Conservation (phyloP, 2,888 invertebrate species). For the Pecten maximus region DNA sequence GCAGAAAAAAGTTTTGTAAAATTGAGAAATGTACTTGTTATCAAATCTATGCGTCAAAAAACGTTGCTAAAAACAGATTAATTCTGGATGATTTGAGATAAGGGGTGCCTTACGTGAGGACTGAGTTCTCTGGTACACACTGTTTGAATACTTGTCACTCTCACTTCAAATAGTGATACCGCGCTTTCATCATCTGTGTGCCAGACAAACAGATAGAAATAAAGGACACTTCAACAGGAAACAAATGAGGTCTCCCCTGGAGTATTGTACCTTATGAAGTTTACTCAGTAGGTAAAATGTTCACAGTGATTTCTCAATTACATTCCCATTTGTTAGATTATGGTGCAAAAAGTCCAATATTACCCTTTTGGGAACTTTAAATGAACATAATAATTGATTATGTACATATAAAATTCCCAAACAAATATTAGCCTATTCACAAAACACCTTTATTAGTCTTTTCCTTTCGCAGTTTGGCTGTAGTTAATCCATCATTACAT, state of each 20-base stretch:
- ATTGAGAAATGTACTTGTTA: background rate
- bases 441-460: conserved; percentile 33
- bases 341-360: background rate
- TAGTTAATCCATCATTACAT: conserved; percentile 5
- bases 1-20: background rate
- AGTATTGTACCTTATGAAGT: conserved; percentile 8
- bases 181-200: conserved; percentile 1
- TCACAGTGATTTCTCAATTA: conserved; percentile 32
- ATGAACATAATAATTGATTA: conserved; percentile 31
- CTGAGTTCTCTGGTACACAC: background rate
- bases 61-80: conserved; percentile 31
- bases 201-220: conserved; percentile 18
- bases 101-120: background rate
- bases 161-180: conserved; percentile 14
- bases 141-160: conserved; percentile 13
- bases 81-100: background rate
- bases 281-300: conserved; percentile 33
- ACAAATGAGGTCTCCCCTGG: conserved; percentile 10
- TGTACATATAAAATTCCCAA: conserved; percentile 31
- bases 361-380: conserved; percentile 1
- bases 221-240: conserved; percentile 8
- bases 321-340: background rate
- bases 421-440: conserved; percentile 17
- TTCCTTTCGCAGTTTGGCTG: background rate
- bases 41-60: conserved; percentile 24